These are phyloP conservation scores for Peromyscus aztecus DNA, from an alignment of 2,797 vertebrate genomes.

Conservation along the genomic window DNA sequence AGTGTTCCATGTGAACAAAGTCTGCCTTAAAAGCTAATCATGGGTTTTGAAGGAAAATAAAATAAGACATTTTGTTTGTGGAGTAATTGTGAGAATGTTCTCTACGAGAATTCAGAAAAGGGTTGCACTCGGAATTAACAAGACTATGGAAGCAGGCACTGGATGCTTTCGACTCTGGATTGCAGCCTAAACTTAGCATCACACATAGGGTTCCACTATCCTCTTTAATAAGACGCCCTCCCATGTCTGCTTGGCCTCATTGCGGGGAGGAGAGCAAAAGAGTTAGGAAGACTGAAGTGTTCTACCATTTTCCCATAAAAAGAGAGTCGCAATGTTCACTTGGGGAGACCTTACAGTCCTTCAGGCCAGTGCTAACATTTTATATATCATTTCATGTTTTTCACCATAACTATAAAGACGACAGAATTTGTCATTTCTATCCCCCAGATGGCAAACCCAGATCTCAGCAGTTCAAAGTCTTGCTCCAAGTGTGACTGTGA, in stretches of 20 bases:
- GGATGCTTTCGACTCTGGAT: slow-evolving; percentile 4
- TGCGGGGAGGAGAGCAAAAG: neutral
- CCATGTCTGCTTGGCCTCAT: neutral
- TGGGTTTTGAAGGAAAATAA: neutral
- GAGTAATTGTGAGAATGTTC: slow-evolving; percentile 42
- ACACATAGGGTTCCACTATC: neutral
- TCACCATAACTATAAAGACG: neutral
- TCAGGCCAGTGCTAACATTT: neutral
- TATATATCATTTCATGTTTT: neutral
- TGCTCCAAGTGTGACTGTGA: neutral
- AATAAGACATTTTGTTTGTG: slow-evolving; percentile 37
- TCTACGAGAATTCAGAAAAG: neutral
- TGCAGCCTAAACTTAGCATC: slow-evolving; percentile 45
- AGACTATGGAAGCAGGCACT: neutral
- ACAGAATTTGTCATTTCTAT: neutral
- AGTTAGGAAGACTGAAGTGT: neutral
- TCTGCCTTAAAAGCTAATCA: slow-evolving; percentile 63
- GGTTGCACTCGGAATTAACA: neutral
- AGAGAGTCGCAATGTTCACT: neutral
- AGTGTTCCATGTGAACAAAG: neutral
- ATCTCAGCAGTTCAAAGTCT: neutral
- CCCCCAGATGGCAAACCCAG: neutral
- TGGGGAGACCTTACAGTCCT: neutral
- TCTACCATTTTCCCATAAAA: neutral
- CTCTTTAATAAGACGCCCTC: neutral